Percentiles rank a stretch among this genome's conserved stretches.
phyloP scores from a whole-genome alignment of 2,888 invertebrate species.

The Chelonus formosanus region DNA sequence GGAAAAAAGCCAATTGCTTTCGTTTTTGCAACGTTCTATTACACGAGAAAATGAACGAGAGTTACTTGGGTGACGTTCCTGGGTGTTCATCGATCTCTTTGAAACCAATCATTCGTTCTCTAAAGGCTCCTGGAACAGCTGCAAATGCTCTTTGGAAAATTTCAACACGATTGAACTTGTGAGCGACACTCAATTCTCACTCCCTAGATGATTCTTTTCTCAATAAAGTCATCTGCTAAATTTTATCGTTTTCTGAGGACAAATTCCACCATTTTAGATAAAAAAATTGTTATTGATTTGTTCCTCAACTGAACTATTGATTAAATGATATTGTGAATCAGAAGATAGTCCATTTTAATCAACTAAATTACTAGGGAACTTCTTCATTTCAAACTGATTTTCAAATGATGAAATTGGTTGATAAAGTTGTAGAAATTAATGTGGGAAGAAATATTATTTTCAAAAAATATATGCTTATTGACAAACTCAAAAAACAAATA shows the following conservation, averaged over 20 bases:
- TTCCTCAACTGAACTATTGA: too few species aligned
- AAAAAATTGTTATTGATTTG: not conserved
- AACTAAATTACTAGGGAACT: too few species aligned
- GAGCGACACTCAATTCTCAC: slow-evolving; percentile 5
- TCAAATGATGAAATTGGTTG: too few species aligned
- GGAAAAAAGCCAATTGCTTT: not conserved
- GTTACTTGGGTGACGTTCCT: not conserved
- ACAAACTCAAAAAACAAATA: not conserved
- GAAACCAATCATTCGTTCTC: slow-evolving; percentile 5
- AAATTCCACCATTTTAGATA: not conserved
- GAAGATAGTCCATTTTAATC: too few species aligned
- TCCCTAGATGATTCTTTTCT: slow-evolving; percentile 6
- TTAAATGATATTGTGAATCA: too few species aligned
- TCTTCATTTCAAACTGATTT: too few species aligned
- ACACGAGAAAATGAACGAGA: slow-evolving; percentile 5
- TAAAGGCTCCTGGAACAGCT: not conserved
- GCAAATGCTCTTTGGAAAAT: slow-evolving; percentile 5
- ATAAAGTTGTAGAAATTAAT: too few species aligned
- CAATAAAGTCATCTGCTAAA: slow-evolving; percentile 1
- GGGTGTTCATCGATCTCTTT: slow-evolving; percentile 5
- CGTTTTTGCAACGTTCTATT: not conserved
- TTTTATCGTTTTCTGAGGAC: not conserved
- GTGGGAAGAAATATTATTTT: too few species aligned
- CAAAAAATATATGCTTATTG: too few species aligned
- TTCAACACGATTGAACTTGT: slow-evolving; percentile 6